Base-by-base conservation (phyloP, 2,888 invertebrate genomes). In the Drosophila flavopinicola region DNA sequence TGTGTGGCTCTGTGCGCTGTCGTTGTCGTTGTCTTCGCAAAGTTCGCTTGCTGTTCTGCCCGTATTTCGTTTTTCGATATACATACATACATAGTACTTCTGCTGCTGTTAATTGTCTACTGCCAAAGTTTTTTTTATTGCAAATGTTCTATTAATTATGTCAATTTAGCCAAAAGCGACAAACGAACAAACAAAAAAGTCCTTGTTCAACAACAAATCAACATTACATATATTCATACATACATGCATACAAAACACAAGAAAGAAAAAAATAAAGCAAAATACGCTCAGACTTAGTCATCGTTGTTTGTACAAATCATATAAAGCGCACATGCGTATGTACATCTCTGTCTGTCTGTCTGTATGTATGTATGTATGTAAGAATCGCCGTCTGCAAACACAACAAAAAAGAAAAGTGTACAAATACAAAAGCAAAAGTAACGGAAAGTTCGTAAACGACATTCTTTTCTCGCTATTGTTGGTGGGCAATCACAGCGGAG, bases 371-470 rank as follows among this genome's bases (percentile, higher is more conserved):
- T n/a, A n/a, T n/a, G 47, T 48, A 48, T 66, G 41, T 60, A 67
- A 48, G 30, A 60, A 67, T 60, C 24, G 25, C 38, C 44, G 45
- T 38, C 44, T n/a, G 29, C 30, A 44, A 66, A 32, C 30, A 51
- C 23, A 56, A 44, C 15, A n/a, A 54, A 72, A 54, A 32, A 52
- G 33, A 58, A 63, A 73, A 72, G 58, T 63, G 53, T 54, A 60
- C 45, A 58, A 42, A 72, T 51, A 58, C 35, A 49, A 57, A 56
- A 71, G 53, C 56, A 54, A 67, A 75, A 75, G 51, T 70, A 73
- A 75, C 73, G 75, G 75, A 75, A 73, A 58, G 58, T 61, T 73
- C 75, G 53, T 71, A 58, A 71, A 68, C 58, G 73, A 47, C 63
- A 74, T 74, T 68, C 54, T 74, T 66, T 59, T 51, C 51, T 47